These are phyloP conservation scores for Antedon mediterranea DNA, from an alignment of 53 echinoderm and acorn worm genomes.

Conservation along the genomic window DNA sequence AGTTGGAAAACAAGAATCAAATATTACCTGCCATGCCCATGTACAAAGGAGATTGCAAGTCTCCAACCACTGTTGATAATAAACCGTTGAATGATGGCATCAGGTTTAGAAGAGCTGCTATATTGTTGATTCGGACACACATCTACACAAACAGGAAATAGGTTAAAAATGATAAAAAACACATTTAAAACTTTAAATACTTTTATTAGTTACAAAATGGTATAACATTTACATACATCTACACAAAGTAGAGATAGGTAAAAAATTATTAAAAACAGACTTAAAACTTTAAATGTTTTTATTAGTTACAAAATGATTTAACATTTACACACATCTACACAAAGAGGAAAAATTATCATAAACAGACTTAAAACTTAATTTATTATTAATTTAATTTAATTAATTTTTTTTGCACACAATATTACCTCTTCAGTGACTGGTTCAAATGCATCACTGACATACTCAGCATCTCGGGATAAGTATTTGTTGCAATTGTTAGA, in stretches of 20 bases:
- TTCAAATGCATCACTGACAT: slow-evolving; percentile 61
- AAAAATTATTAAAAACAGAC: no score
- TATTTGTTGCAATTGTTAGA: slow-evolving; percentile 38
- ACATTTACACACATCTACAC: slow-evolving; percentile 90
- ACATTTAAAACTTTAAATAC: neutral
- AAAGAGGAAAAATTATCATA: neutral
- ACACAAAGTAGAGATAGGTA: no score
- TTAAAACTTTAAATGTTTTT: no score
- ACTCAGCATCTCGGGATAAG: slow-evolving; percentile 24
- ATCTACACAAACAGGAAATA: slow-evolving; percentile 30
- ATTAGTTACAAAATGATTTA: no score
- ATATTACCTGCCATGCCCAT: neutral
- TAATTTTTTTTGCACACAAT: no score
- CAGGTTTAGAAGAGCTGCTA: slow-evolving; percentile 34
- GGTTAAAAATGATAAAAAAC: neutral
- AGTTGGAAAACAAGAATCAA: no score
- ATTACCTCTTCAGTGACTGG: slow-evolving; percentile 63
- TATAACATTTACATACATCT: no score
- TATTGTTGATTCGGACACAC: slow-evolving; percentile 81
- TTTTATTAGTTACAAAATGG: neutral
- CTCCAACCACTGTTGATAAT: neutral
- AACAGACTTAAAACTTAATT: neutral
- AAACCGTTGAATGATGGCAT: slow-evolving; percentile 15
- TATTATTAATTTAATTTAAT: no score
- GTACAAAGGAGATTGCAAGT: neutral